phyloP scores from a whole-genome alignment of 2,888 invertebrate species.

The Pemphredon lugubris region DNA sequence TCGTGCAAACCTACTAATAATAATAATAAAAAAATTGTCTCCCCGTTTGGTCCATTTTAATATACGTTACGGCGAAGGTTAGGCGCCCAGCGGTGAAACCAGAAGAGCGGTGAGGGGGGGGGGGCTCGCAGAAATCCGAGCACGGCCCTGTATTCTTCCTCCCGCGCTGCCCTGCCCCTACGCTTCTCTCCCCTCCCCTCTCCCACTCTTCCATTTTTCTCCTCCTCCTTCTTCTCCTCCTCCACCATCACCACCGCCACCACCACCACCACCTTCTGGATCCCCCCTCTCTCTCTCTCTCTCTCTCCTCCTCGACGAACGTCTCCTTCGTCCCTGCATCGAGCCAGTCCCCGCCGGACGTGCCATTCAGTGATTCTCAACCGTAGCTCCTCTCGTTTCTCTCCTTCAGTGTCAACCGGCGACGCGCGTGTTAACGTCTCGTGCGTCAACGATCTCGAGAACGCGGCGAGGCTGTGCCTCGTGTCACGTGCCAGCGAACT shows the following conservation, averaged over 20 bases:
- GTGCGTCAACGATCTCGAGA: constrained; percentile 47
- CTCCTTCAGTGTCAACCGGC: background rate
- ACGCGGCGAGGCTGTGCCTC: constrained; percentile 47
- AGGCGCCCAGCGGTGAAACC: too few relatives aligned
- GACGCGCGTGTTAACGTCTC: constrained; percentile 33
- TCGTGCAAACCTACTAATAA: background rate
- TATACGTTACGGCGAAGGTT: constrained; percentile 3
- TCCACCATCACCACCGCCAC: too few relatives aligned
- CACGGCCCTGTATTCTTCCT: constrained; percentile 69
- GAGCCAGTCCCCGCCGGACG: constrained; percentile 73
- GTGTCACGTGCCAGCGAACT: constrained; percentile 77
- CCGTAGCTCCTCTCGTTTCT: constrained; percentile 9
- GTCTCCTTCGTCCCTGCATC: constrained; percentile 63
- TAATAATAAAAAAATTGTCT: background rate
- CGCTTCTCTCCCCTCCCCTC: constrained; percentile 54
- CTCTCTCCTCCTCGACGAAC: constrained; percentile 48
- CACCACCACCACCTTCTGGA: too few relatives aligned
- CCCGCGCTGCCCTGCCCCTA: constrained; percentile 55
- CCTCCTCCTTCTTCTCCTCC: constrained; percentile 44
- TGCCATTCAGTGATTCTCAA: constrained; percentile 73
- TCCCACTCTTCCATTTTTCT: constrained; percentile 52
- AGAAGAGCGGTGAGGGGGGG: constrained; percentile 9
- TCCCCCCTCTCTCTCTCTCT: constrained; percentile 18
- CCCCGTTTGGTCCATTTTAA: constrained; percentile 7
- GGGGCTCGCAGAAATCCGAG: constrained; percentile 64